Evolutionary conservation across 2,113 vertebrate species (phyloP), one percentile per base, ranked within the genome.

Genomic region (Accipiter cooperii): DNA sequence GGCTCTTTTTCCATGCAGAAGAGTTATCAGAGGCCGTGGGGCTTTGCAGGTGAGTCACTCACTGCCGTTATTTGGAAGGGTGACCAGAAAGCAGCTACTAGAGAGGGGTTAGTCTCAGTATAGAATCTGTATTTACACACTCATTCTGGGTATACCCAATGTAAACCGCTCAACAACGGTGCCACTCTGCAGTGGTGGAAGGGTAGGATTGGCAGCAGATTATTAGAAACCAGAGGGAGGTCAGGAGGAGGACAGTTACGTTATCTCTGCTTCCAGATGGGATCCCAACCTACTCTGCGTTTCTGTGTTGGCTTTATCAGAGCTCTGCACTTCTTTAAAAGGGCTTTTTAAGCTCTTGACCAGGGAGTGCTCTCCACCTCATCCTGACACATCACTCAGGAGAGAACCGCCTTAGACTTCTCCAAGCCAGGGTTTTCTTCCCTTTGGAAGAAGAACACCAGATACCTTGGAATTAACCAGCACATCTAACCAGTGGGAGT

Each of bases 201-300:
- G 55, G 29, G n/a, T n/a, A 51, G 38, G 13, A 82, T 9, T 44
- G 47, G 47, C 65, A 69, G 38, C 8, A 36, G 1, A 2, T 9
- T 63, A 70, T 26, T 52, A 71, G 52, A 84, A 94, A 71, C 18
- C 7, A 49, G 42, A 3, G 25, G 11, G 8, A 63, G 64, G 19
- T 58, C 65, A 90, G 74, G 55, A 85, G 60, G 33, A 86, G 29
- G 33, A 86, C 16, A 34, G n/a, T 51, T 52, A 79, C 1, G 5
- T 93, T 95, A 95, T 95, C 92, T 52, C 52, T 71, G 38, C 29
- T 71, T 77, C 80, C 94, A 95, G 90, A 92, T 18, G 89, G 86
- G 57, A 68, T 91, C 28, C 93, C 34, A 64, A 68, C 55, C 47
- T 34, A 74, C 42, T 6, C 49, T 54, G 33, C 51, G 42, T 26